A percentile compares a stretch with the other conserved stretches of the same genome.
These are phyloP conservation scores for Hyaena hyaena DNA, from an alignment of 2,113 vertebrate genomes.

Conservation along the genomic window DNA sequence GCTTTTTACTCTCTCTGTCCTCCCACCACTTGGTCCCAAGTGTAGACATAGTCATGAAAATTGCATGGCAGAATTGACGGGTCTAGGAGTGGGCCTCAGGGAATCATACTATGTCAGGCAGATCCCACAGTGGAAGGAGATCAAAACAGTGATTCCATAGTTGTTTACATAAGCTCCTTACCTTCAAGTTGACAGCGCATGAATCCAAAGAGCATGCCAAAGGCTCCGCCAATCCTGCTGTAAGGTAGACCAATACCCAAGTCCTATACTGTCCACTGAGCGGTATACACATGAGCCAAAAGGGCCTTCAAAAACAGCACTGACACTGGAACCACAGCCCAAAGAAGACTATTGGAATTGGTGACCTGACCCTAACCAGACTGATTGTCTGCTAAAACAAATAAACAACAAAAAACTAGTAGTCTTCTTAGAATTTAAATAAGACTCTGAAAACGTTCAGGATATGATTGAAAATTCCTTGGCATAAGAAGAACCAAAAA, in stretches of 20 bases:
- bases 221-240: background rate
- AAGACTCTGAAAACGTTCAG: constrained; percentile 23
- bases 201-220: background rate
- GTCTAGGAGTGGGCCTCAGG: background rate
- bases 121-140: background rate
- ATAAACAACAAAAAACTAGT: background rate
- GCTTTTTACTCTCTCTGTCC: too few relatives aligned
- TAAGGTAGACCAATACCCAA: background rate
- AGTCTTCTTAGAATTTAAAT: background rate
- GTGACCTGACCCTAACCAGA: background rate
- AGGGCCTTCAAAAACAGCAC: background rate
- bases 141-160: background rate
- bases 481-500: background rate
- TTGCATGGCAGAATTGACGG: background rate
- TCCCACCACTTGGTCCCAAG: background rate
- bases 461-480: background rate
- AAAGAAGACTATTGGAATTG: constrained; percentile 2
- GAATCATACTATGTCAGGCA: background rate
- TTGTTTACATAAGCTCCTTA: background rate
- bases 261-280: background rate
- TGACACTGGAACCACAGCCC: background rate
- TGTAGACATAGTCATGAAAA: background rate
- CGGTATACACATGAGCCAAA: background rate
- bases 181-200: background rate
- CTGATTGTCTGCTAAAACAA: background rate